Conservation (phyloP, 2,797 vertebrate species). For the Xiphorhynchus erythropygius region DNA sequence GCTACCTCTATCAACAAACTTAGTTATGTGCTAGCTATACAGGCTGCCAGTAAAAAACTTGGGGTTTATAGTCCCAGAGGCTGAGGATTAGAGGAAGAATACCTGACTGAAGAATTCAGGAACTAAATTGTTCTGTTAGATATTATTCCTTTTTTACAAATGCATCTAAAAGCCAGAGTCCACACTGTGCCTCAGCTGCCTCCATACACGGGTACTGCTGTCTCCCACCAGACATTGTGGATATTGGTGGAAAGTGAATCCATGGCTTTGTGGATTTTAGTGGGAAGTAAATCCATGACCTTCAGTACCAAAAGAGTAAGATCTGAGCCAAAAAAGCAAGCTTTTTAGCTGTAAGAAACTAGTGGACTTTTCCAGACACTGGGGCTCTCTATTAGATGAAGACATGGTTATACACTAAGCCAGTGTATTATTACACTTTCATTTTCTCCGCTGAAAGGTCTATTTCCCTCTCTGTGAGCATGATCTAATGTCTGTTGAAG, state of each 20-base stretch:
- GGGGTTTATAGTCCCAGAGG: background rate
- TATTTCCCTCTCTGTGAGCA: constrained; percentile 39
- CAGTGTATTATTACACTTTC: constrained; percentile 34
- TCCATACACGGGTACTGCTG: background rate
- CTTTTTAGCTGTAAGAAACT: background rate
- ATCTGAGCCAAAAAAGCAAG: background rate
- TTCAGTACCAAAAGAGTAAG: background rate
- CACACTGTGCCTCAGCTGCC: accelerated
- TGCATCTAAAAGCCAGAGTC: background rate
- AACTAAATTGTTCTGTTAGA: background rate
- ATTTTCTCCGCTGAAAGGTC: constrained; percentile 55
- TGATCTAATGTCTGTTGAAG: constrained; percentile 44
- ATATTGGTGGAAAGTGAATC: background rate
- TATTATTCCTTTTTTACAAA: background rate
- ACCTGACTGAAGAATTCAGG: background rate
- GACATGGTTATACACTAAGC: constrained; percentile 45
- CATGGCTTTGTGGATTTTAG: background rate
- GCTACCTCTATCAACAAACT: background rate
- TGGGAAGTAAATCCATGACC: background rate
- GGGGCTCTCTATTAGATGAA: background rate
- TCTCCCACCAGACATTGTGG: background rate
- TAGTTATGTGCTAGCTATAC: background rate
- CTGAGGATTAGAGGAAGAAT: background rate
- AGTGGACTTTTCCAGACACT: background rate
- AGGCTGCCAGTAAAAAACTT: background rate